These are phyloP conservation scores for Brassicogethes aeneus DNA, from an alignment of 2,888 invertebrate genomes.

Conservation along the genomic window DNA sequence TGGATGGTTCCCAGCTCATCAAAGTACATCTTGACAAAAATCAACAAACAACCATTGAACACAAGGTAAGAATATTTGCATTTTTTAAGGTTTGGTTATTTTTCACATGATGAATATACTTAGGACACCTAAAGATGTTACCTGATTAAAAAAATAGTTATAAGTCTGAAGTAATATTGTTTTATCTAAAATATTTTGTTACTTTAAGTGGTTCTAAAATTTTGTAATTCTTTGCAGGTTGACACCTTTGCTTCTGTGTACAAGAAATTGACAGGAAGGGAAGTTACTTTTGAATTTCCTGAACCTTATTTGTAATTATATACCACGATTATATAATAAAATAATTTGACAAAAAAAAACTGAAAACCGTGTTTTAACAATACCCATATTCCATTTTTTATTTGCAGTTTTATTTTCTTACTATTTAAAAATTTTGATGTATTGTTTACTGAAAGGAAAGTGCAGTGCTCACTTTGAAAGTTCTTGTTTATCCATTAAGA, in stretches of 20 bases:
- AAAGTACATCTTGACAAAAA: conserved; percentile 98
- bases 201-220: conserved; percentile 5
- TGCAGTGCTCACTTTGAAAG: too few species aligned
- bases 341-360: conserved; percentile 16
- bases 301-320: conserved; percentile 84
- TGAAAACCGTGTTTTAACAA: conserved; percentile 7
- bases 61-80: conserved; percentile 65
- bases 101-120: conserved; percentile 16
- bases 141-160: conserved; percentile 11
- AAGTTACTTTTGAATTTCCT: conserved; percentile 98
- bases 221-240: conserved; percentile 57
- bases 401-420: background rate
- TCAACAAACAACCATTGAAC: conserved; percentile 98
- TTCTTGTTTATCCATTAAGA: too few species aligned
- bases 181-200: conserved; percentile 5
- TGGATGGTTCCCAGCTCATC: conserved; percentile 92
- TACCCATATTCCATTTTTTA: background rate
- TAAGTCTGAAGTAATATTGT: background rate
- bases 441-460: too few species aligned
- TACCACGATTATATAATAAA: conserved; percentile 28
- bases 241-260: conserved; percentile 98
- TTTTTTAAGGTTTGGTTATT: conserved; percentile 1
- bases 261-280: conserved; percentile 98
- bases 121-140: conserved; percentile 20
- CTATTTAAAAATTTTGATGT: too few species aligned